These are phyloP conservation scores for Seladonia tumulorum DNA, from an alignment of 2,888 invertebrate genomes.

Conservation along the genomic window DNA sequence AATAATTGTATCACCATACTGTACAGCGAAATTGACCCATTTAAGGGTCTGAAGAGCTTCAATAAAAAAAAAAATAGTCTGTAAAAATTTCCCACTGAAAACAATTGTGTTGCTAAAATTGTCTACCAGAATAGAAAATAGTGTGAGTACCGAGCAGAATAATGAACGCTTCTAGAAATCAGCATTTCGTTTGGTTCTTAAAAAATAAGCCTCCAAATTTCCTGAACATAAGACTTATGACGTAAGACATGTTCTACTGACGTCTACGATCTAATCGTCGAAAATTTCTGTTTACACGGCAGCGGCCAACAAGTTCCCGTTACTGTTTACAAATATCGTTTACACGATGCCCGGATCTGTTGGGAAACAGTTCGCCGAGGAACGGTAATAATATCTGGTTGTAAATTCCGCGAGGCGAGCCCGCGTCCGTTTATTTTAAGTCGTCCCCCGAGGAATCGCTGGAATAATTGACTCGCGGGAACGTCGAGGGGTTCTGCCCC, in stretches of 20 bases:
- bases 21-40: too few species aligned
- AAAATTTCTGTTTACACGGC: neutral
- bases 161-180: too few species aligned
- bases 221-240: too few species aligned
- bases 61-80: too few species aligned
- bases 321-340: neutral
- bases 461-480: constrained; percentile 23
- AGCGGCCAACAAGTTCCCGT: neutral
- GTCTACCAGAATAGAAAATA: neutral
- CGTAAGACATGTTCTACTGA: too few species aligned
- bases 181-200: too few species aligned
- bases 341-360: neutral
- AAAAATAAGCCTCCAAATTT: too few species aligned
- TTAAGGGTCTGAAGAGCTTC: too few species aligned
- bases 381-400: neutral
- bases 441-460: neutral
- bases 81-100: neutral
- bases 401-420: neutral
- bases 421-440: constrained; percentile 6
- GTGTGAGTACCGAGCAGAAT: too few species aligned
- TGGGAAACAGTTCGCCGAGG: neutral
- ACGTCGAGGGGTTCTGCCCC: constrained; percentile 12
- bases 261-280: neutral
- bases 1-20: too few species aligned
- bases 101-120: neutral